Evolutionary conservation across 2,888 invertebrate species (phyloP), one percentile per base, ranked within the genome.

Genomic region (Philopedon plagiatum): DNA sequence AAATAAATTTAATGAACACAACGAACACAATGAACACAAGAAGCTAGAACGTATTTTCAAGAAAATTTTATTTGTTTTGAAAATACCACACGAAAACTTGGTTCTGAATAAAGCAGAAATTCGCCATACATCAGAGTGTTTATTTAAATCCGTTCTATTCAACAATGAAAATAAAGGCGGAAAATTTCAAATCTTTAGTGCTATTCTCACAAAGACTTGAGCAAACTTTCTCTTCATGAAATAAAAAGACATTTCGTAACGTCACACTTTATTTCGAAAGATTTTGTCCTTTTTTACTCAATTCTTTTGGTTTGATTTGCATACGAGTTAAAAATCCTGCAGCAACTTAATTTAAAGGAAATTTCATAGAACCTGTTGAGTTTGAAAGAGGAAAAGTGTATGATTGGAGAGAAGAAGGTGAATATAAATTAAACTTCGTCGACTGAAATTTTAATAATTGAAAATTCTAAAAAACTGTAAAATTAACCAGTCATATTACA

Each of bases 211-310:
- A 54, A 29, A 23, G 64, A 64, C 39, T 54, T 64, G 18, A 57
- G 57, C 19, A 34, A 57, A 57, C 34, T 57, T 34, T 7, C 26
- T 8, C 39, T 26, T 57, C 11, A 34, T 39, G 56, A 64, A 64
- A 64, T 61, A 61, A 61, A 61, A 61, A 61, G 23, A 41, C 44
- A 26, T 37, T 64, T 64, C 51, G 34, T 64, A 51, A 34, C 56
- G 56, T 19, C 56, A 65, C 56, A 65, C 54, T 65, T 65, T 56
- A 65, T 65, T 65, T 65, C 56, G 41, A 37, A 46, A 32, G 29
- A 18, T 32, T 61, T 61, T 41, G 41, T 61, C 29, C 44, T 26
- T 41, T 58, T 58, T 32, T 57, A n/a, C n/a, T n/a, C n/a, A n/a
- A n/a, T n/a, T n/a, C n/a, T n/a, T n/a, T n/a, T n/a, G n/a, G n/a